Conservation (phyloP, 1,140 invertebrate species). For the Sycophaga agraensis region DNA sequence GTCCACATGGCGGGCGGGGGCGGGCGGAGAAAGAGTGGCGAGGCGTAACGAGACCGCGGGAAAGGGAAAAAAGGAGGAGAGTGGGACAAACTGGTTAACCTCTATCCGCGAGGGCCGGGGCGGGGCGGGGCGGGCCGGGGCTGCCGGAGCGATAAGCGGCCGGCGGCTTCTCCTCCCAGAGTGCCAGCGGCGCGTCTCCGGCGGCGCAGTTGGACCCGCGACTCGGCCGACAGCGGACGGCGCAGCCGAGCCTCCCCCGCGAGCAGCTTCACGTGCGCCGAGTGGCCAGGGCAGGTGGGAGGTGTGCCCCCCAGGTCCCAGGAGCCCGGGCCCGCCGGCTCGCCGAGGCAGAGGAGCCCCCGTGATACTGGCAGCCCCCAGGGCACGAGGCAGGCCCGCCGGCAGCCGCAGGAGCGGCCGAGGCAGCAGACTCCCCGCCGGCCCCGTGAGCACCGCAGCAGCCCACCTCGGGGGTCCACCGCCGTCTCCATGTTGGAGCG, state of each 20-base stretch:
- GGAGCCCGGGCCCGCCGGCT: no score
- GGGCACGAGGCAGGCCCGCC: background rate
- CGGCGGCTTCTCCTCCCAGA: no score
- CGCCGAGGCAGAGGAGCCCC: no score
- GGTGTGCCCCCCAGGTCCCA: no score
- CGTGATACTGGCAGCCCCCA: slow-evolving; percentile 26
- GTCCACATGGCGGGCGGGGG: background rate
- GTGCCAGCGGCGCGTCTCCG: no score
- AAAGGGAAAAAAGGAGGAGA: slow-evolving; percentile 30
- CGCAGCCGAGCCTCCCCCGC: no score
- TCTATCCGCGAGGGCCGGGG: slow-evolving; percentile 40
- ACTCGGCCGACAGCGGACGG: no score
- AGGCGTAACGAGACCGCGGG: no score
- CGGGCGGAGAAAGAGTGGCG: background rate
- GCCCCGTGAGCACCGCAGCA: no score
- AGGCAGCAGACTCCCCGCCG: background rate
- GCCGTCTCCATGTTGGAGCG: slow-evolving; percentile 56
- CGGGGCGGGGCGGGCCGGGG: slow-evolving; percentile 20
- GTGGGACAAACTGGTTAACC: slow-evolving; percentile 59
- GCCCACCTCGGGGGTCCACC: background rate
- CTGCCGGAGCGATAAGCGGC: slow-evolving; percentile 1
- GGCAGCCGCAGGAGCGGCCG: background rate
- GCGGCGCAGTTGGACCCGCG: no score
- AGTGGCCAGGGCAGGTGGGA: no score
- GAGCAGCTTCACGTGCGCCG: no score